Conservation (phyloP, 2,797 vertebrate species). For the Phylloscopus collybita region DNA sequence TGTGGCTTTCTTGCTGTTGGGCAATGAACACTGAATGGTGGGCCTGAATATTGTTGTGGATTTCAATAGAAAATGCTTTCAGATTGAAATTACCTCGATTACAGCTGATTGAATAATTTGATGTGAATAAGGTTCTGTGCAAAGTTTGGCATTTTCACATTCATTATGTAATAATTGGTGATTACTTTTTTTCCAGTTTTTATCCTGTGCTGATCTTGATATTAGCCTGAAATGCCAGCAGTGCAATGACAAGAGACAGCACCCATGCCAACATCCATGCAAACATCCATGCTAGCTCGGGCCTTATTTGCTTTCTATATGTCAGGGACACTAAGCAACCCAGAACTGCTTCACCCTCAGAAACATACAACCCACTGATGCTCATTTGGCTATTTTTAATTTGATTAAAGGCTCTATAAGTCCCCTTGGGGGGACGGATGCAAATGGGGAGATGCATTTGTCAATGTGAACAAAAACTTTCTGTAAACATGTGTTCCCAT, state of each 20-base stretch:
- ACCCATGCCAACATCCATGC: background rate
- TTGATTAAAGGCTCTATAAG: background rate
- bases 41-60: conserved; percentile 14
- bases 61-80: conserved; percentile 43
- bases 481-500: background rate
- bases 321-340: background rate
- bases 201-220: background rate
- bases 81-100: conserved; percentile 17
- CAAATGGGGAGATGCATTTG: background rate
- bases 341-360: background rate
- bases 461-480: background rate
- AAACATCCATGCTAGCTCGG: background rate
- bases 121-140: background rate
- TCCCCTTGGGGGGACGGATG: background rate
- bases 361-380: background rate
- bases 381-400: conserved; percentile 1
- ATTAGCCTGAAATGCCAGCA: background rate
- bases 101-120: background rate
- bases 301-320: background rate
- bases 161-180: background rate
- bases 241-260: background rate
- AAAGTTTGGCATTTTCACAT: background rate
- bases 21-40: background rate
- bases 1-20: background rate
- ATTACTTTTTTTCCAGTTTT: conserved; percentile 37